These are phyloP conservation scores for Pseudolaguvia tuberculata DNA, from an alignment of 2,113 vertebrate species.

Conservation along the genomic window DNA sequence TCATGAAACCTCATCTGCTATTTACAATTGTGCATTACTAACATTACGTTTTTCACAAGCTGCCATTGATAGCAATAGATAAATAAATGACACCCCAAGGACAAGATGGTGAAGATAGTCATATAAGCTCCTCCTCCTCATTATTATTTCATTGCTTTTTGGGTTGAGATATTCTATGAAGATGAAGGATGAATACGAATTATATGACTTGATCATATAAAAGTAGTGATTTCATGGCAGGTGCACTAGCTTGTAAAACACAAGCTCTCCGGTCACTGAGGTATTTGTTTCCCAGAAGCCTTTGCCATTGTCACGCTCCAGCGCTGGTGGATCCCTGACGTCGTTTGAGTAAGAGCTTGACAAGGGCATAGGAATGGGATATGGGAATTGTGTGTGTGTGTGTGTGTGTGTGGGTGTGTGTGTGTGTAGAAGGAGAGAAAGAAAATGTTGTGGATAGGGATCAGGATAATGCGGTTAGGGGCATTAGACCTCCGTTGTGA, in stretches of 20 bases:
- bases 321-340: constrained; percentile 55
- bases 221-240: constrained; percentile 48
- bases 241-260: constrained; percentile 56
- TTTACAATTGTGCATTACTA: no score
- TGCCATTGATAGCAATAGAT: no score
- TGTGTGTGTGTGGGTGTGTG: constrained; percentile 32
- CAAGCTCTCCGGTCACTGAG: constrained; percentile 52
- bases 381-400: constrained; percentile 29
- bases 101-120: neutral
- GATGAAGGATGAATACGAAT: constrained; percentile 35
- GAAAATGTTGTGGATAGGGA: constrained; percentile 58
- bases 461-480: constrained; percentile 78
- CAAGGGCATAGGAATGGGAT: constrained; percentile 36
- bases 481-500: constrained; percentile 83
- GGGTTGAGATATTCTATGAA: constrained; percentile 1
- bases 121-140: neutral
- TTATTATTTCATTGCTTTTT: neutral
- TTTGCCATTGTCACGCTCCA: constrained; percentile 56
- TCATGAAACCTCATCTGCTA: no score
- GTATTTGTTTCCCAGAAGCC: constrained; percentile 53
- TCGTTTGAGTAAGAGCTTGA: constrained; percentile 34
- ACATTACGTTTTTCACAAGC: no score
- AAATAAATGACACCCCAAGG: neutral
- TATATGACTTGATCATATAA: constrained; percentile 34
- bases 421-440: no score